These are phyloP conservation scores for Anoplophora glabripennis DNA, from an alignment of 1,140 invertebrate species.

Conservation along the genomic window DNA sequence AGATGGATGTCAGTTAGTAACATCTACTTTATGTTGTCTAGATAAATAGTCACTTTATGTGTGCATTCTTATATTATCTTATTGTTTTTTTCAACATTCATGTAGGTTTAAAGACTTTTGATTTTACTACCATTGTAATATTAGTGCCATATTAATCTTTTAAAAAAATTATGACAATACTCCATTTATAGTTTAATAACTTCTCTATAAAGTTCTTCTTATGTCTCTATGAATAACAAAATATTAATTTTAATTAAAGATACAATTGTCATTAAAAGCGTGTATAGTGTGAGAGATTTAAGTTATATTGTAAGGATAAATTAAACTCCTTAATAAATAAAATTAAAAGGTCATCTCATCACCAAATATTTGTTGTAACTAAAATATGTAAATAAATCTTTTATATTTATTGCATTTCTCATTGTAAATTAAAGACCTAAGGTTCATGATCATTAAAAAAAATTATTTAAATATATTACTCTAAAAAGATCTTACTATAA, in stretches of 20 bases:
- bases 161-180: neutral
- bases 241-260: neutral
- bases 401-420: neutral
- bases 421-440: neutral
- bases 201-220: constrained; percentile 23
- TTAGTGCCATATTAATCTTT: neutral
- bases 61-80: too few relatives aligned
- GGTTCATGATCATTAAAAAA: constrained; percentile 10
- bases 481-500: too few relatives aligned
- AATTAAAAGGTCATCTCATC: constrained; percentile 8
- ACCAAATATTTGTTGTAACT: constrained; percentile 11
- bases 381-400: neutral
- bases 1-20: too few relatives aligned
- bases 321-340: neutral
- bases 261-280: neutral
- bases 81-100: too few relatives aligned
- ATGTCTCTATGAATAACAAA: constrained; percentile 26
- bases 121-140: too few relatives aligned
- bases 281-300: neutral
- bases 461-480: neutral
- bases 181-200: constrained; percentile 19
- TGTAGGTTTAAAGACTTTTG: too few relatives aligned
- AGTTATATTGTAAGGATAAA: neutral
- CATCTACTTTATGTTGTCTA: too few relatives aligned
- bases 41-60: too few relatives aligned